Base-by-base conservation (phyloP, 1,140 invertebrate genomes). In the Pinna nobilis region DNA sequence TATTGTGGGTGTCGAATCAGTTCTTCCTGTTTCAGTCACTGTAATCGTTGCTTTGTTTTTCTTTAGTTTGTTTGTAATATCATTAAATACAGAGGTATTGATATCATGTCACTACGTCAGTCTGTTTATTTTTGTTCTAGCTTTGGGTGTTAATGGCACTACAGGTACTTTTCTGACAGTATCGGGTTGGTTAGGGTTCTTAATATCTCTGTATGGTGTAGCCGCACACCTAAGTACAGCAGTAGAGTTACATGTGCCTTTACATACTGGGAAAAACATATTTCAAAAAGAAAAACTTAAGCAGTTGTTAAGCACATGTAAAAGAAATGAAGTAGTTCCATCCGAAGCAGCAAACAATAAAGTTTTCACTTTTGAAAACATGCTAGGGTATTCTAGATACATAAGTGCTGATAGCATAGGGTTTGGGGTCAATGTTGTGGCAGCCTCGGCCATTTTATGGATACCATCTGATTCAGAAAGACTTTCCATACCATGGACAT, bases 331-430 rank as follows among this genome's bases (percentile, higher is more conserved):
- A 73, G 60, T 44, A 75, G 67, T 47, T 37, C 67, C 3, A 49
- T 55, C 9, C 50, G 28, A 57, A 25, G 18, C 23, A 59, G 30
- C 18, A 13, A 59, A 28, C 50, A 23, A 59, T 35, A 59, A 59
- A 18, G 28, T 59, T 18, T 59, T 59, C 37, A 33, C 33, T n/a
- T 33, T 37, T 25, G 74, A 82, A 37, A 68, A 76, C 20, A 76
- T 78, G 64, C 63, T 84, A 20, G 83, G 83, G 1, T 80, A 78
- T 63, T 79, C 82, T n/a, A 81, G 78, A 66, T 79, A 81, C 71
- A 39, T 76, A 3, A 73, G 77, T 47, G 64, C 79, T 11, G 79
- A 83, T 61, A 63, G 65, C 9, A 71, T 82, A 15, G 81, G 83
- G 13, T 84, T 79, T 57, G 70, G 76, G 28, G 63, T 74, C 13